phyloP scores from a whole-genome alignment of 2,113 vertebrate genomes.

The Neotoma lepida region DNA sequence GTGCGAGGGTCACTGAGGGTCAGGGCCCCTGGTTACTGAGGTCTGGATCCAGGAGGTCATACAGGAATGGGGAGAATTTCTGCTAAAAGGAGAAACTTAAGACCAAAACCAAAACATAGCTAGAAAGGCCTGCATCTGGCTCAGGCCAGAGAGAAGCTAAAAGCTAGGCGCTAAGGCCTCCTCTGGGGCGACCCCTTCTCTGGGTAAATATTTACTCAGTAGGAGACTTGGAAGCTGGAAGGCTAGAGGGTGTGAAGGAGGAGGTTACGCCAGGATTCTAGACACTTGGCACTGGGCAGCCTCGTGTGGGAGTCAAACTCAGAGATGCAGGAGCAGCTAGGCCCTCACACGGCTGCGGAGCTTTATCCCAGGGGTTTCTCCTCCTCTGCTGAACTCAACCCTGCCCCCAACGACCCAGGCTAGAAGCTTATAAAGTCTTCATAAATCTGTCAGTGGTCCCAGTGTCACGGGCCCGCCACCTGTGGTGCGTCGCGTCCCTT shows the following conservation, averaged over 20 bases:
- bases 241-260: slow-evolving; percentile 48
- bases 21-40: neutral
- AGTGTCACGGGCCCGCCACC: slow-evolving; percentile 28
- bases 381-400: neutral
- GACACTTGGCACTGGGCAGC: neutral
- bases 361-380: neutral
- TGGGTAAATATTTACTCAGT: slow-evolving; percentile 80
- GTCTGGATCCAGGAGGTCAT: slow-evolving; percentile 41
- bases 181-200: slow-evolving; percentile 60
- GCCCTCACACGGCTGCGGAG: neutral
- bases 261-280: neutral
- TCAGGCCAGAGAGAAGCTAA: slow-evolving; percentile 49
- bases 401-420: neutral
- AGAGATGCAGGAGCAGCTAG: neutral
- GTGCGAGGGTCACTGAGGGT: slow-evolving; percentile 18
- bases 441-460: slow-evolving; percentile 70
- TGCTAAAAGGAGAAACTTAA: slow-evolving; percentile 60
- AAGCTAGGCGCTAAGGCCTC: slow-evolving; percentile 59
- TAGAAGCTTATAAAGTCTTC: slow-evolving; percentile 47
- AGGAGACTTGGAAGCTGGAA: slow-evolving; percentile 64
- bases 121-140: slow-evolving; percentile 59
- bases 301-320: neutral
- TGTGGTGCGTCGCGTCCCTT: neutral
- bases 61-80: slow-evolving; percentile 59
- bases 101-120: slow-evolving; percentile 71